Percentiles rank a stretch among this genome's conserved stretches.
Evolutionary conservation across 1,140 invertebrate species (phyloP).

Genomic region (Procambarus clarkii): DNA sequence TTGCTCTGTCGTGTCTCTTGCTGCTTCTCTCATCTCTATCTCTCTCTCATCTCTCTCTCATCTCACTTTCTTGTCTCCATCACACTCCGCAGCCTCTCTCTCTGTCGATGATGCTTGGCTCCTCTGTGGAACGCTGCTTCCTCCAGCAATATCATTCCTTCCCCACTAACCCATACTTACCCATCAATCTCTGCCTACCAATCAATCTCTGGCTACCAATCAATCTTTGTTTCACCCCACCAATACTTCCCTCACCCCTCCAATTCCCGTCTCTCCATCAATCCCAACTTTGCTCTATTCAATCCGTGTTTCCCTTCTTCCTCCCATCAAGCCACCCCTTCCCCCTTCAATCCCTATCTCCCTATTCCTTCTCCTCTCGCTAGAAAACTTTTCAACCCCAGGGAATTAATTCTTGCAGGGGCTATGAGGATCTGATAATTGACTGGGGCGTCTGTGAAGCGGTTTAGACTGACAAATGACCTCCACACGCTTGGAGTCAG

Average conservation of each 20-base stretch:
- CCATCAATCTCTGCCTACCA: not conserved
- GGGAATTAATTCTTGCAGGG: not conserved
- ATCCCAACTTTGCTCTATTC: not conserved
- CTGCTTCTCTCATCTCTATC: not conserved
- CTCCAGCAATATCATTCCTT: not conserved
- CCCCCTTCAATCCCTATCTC: not conserved
- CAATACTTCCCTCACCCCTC: not conserved
- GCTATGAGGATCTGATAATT: not conserved
- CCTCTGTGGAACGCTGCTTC: not conserved
- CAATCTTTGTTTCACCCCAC: not conserved
- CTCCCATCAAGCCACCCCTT: not conserved
- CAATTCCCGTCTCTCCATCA: not conserved
- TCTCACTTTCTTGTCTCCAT: not conserved
- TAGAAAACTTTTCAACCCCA: not conserved
- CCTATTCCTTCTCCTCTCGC: not conserved
- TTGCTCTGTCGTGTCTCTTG: too few species aligned
- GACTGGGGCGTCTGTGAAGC: not conserved
- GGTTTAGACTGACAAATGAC: not conserved
- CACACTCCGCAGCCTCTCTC: too few species aligned
- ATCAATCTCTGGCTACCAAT: not conserved
- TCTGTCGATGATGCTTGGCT: too few species aligned
- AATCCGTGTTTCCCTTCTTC: not conserved
- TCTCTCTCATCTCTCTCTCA: not conserved
- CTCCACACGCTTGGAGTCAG: not conserved
- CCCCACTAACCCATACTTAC: not conserved